Percentiles rank a stretch among this genome's conserved stretches.
Evolutionary conservation across 2,888 invertebrate species (phyloP).

Genomic region (Aspidiotus rigidus): DNA sequence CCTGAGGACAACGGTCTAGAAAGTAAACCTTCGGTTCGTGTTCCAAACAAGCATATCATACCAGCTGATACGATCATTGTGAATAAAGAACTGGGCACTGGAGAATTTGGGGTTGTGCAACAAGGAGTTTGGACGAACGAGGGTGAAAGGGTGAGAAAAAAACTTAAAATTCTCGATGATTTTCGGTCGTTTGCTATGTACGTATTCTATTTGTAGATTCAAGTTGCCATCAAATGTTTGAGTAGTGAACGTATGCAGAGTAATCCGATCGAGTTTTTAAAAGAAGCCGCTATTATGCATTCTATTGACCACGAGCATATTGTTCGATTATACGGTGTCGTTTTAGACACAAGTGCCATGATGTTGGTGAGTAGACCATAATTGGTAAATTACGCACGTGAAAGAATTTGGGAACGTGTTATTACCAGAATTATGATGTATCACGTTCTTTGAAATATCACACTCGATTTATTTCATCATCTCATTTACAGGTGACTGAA

Average conservation of each 20-base stretch:
- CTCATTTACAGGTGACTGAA: constrained; percentile 66
- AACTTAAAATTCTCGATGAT: neutral
- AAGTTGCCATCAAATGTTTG: constrained; percentile 94
- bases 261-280: constrained; percentile 91
- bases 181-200: neutral
- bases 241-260: constrained; percentile 91
- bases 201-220: constrained; percentile 52
- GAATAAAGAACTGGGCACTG: constrained; percentile 88
- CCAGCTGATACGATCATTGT: constrained; percentile 83
- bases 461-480: too few species aligned
- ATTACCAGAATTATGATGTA: neutral
- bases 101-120: constrained; percentile 96
- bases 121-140: constrained; percentile 96
- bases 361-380: constrained; percentile 43
- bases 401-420: neutral
- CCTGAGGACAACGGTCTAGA: constrained; percentile 39
- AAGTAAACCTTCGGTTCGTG: constrained; percentile 47
- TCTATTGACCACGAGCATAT: constrained; percentile 94
- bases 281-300: constrained; percentile 98
- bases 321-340: constrained; percentile 94
- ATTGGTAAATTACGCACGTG: too few species aligned
- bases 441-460: neutral
- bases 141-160: constrained; percentile 64
- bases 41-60: constrained; percentile 77
- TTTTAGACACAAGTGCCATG: constrained; percentile 78